phyloP scores from a whole-genome alignment of 2,888 invertebrate genomes.

The Scaptomyza flava region DNA sequence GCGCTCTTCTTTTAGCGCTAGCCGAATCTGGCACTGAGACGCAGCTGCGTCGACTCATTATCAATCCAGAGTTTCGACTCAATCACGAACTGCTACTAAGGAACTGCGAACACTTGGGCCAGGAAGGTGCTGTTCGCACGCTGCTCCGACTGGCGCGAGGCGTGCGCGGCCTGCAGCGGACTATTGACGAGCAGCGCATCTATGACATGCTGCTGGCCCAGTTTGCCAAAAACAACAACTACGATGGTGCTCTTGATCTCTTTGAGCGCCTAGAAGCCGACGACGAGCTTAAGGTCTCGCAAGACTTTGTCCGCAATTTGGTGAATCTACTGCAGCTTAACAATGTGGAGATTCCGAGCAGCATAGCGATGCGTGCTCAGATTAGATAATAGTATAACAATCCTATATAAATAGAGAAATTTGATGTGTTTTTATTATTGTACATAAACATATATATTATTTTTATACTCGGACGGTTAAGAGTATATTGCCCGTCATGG shows the following conservation, averaged over 20 bases:
- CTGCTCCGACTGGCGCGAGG: constrained; percentile 81
- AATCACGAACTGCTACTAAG: constrained; percentile 86
- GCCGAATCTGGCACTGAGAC: constrained; percentile 85
- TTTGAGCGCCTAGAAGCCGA: constrained; percentile 80
- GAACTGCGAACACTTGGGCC: constrained; percentile 85
- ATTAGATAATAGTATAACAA: constrained; percentile 54
- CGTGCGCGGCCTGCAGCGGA: constrained; percentile 78
- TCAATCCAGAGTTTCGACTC: constrained; percentile 86
- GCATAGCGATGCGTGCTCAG: constrained; percentile 81
- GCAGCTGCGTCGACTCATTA: constrained; percentile 84
- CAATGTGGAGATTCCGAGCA: constrained; percentile 82
- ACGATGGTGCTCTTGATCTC: constrained; percentile 77
- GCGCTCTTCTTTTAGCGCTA: constrained; percentile 84
- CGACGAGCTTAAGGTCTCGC: constrained; percentile 80
- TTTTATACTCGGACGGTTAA: too few species aligned
- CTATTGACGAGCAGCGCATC: constrained; percentile 81
- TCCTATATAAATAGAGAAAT: background rate
- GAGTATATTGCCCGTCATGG: too few species aligned
- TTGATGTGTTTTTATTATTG: constrained; percentile 10
- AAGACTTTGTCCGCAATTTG: constrained; percentile 79
- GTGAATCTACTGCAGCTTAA: constrained; percentile 81
- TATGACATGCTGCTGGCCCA: constrained; percentile 81
- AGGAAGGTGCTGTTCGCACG: constrained; percentile 77
- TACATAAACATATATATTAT: too few species aligned
- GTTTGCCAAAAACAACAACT: constrained; percentile 80